Percentiles rank a stretch among this genome's conserved stretches.
Conservation (phyloP, 2,113 vertebrate species). For the Neolamprologus caudopunctatus region DNA sequence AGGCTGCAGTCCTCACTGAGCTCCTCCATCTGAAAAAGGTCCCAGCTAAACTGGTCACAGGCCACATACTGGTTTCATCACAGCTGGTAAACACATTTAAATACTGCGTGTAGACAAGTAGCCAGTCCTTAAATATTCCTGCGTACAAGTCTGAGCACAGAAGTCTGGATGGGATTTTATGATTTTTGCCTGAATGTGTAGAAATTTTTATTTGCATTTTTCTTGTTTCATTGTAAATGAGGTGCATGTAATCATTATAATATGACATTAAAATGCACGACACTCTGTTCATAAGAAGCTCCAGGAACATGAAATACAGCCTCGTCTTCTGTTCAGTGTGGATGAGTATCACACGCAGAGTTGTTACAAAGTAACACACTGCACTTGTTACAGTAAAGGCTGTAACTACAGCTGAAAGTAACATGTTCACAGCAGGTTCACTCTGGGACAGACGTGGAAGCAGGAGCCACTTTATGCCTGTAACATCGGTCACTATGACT, state of each 20-base stretch:
- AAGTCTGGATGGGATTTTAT: not conserved
- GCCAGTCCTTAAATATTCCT: not conserved
- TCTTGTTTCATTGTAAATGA: not conserved
- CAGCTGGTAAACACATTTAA: not conserved
- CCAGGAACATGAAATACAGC: not conserved
- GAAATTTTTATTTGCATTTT: not conserved
- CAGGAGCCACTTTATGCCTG: not conserved
- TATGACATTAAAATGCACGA: fast-evolving
- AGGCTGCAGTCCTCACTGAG: not conserved
- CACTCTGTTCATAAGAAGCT: not conserved
- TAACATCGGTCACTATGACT: not conserved
- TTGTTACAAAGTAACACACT: not conserved
- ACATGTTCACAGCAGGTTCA: no score
- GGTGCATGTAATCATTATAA: not conserved
- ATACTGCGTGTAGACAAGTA: not conserved
- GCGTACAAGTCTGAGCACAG: not conserved
- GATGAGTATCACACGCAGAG: fast-evolving
- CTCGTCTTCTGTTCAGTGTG: not conserved
- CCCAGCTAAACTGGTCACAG: not conserved
- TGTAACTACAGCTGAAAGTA: not conserved
- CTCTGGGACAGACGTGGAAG: not conserved
- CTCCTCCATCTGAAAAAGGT: constrained; percentile 32
- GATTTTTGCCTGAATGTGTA: not conserved
- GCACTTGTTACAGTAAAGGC: not conserved
- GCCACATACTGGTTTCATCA: not conserved